A percentile compares a stretch with the other conserved stretches of the same genome.
Evolutionary conservation across 2,797 vertebrate genomes (phyloP).

Genomic region (Dallia pectoralis): DNA sequence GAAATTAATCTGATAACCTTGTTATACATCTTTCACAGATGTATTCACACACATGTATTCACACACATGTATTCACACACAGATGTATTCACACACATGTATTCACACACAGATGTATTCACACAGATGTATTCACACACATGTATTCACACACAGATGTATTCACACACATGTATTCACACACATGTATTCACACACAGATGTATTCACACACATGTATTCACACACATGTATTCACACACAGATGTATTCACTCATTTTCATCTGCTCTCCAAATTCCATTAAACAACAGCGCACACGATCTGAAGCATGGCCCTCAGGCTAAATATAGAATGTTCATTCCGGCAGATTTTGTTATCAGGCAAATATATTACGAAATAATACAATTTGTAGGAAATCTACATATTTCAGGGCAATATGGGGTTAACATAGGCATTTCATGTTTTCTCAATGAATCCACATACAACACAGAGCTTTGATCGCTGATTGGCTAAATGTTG

Average conservation of each 20-base stretch:
- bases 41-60: no score
- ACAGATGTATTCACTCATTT: no score
- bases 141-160: slow-evolving; percentile 64
- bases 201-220: no score
- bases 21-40: slow-evolving; percentile 56
- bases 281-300: slow-evolving; percentile 47
- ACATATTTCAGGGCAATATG: not conserved
- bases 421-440: not conserved
- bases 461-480: not conserved
- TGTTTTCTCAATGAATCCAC: not conserved
- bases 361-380: not conserved
- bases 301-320: slow-evolving; percentile 5
- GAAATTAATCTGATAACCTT: not conserved
- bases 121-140: no score
- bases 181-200: no score
- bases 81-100: no score
- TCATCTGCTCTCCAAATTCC: slow-evolving; percentile 45
- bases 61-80: slow-evolving; percentile 66
- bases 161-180: slow-evolving; percentile 65
- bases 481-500: no score
- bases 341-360: not conserved
- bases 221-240: no score
- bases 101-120: no score
- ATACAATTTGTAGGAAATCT: not conserved
- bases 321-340: not conserved